phyloP scores from a whole-genome alignment of 2,888 invertebrate genomes.

The Sinopyrophorus schimmeli region DNA sequence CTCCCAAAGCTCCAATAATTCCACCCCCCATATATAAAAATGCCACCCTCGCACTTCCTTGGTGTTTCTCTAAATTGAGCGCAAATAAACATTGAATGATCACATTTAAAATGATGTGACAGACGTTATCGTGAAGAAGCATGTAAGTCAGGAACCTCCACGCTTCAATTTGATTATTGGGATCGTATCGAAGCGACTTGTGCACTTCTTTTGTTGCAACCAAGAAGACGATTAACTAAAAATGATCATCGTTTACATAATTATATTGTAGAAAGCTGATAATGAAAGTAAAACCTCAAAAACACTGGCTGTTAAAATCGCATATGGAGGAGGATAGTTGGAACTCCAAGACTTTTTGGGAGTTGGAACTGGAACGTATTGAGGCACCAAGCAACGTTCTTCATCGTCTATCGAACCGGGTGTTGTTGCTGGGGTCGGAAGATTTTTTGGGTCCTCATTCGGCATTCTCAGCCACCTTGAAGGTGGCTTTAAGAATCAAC shows the following conservation, averaged over 20 bases:
- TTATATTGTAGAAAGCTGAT: too few species aligned
- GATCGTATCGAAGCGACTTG: constrained; percentile 61
- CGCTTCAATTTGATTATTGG: constrained; percentile 66
- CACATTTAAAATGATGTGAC: constrained; percentile 78
- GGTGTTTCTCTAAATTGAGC: constrained; percentile 68
- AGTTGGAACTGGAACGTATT: constrained; percentile 28
- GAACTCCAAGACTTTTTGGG: constrained; percentile 34
- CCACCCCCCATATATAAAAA: constrained; percentile 76
- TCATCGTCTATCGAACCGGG: constrained; percentile 44
- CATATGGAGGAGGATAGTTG: constrained; percentile 45
- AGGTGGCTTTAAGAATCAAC: too few species aligned
- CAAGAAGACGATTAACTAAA: constrained; percentile 42
- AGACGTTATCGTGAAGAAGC: constrained; percentile 74
- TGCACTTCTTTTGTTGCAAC: constrained; percentile 34
- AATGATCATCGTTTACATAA: constrained; percentile 2
- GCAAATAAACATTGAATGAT: constrained; percentile 64
- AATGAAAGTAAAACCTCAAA: constrained; percentile 43
- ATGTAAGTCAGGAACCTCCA: constrained; percentile 84
- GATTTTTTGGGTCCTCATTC: constrained; percentile 4
- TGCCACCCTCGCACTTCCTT: constrained; percentile 72
- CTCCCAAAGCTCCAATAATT: constrained; percentile 74
- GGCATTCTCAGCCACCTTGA: constrained; percentile 4
- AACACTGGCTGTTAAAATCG: constrained; percentile 46
- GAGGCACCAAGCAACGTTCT: constrained; percentile 41
- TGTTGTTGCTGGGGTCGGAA: constrained; percentile 41